Base-by-base conservation (phyloP, 1,140 invertebrate genomes). In the Bombus difficillimus region DNA sequence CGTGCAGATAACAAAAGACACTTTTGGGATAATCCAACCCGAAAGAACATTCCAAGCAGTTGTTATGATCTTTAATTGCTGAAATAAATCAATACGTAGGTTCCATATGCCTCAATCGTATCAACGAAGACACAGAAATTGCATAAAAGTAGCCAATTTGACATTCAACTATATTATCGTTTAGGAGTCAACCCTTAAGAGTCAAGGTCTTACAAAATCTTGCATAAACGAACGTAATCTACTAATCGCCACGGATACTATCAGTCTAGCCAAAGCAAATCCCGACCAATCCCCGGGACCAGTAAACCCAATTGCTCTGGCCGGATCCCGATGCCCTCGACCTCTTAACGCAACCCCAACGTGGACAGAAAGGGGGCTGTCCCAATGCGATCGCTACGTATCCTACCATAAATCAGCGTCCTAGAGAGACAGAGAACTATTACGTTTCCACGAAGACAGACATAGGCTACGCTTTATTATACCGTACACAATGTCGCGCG, bases 381-480 rank as follows among this genome's bases (percentile, higher is more conserved):
- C 72, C 74, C n/a, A 68, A 43, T 71, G 77, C 75, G 82, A 84
- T 66, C 85, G 88, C 64, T 87, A 68, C 77, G 78, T 74, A 89
- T 89, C 81, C 77, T 79, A 73, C 78, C 80, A 88, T 90, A 90
- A 90, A 90, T 90, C 89, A 90, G 88, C 84, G 83, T 79, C 68
- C 78, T 22, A 22, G 72, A 62, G 77, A 86, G 89, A 68, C 74
- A 86, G 89, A 90, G 88, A 83, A 72, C 59, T 82, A 86, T 86
- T 85, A 78, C 86, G 68, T 88, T 85, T 86, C 77, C 84, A 88
- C 89, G 86, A 78, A 34, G 86, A 81, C 88, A 84, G 81, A 88
- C 90, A 90, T 73, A 84, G 84, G 86, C 83, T 81, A 88, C 85
- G 89, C 80, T 90, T 90, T 88, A 90, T 90, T 90, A 90, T 90